phyloP scores from a whole-genome alignment of 2,888 invertebrate species.

The Sthenelais limicola region DNA sequence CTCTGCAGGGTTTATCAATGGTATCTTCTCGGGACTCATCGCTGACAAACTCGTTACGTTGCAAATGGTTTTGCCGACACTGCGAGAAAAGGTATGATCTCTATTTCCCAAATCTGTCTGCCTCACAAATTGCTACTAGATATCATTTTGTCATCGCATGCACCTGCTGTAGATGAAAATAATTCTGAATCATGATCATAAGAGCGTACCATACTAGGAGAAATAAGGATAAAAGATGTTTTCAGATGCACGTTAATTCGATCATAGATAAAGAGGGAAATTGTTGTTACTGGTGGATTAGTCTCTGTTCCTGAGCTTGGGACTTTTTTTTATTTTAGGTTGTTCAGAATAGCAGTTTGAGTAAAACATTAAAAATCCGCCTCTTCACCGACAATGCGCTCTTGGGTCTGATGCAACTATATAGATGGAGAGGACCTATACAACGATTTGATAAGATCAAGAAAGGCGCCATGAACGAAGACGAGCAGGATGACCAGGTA shows the following conservation, averaged over 20 bases:
- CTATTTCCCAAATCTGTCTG: no score
- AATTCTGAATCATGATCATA: no score
- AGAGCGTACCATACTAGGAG: no score
- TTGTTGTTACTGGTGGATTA: background rate
- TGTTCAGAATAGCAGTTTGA: conserved; percentile 59
- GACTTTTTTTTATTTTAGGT: conserved; percentile 53
- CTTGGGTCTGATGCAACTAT: conserved; percentile 58
- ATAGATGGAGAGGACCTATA: conserved; percentile 61
- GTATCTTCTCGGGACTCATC: conserved; percentile 55
- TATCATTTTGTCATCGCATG: no score
- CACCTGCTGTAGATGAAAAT: no score
- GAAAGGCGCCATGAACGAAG: background rate
- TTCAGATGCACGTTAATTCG: background rate
- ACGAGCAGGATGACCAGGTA: conserved; percentile 13
- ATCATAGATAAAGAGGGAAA: background rate
- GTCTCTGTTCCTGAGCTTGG: background rate
- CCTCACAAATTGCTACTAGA: no score
- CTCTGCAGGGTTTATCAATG: conserved; percentile 55
- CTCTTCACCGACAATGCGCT: conserved; percentile 60
- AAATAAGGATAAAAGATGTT: background rate
- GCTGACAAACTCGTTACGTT: conserved; percentile 55
- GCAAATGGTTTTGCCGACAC: conserved; percentile 57
- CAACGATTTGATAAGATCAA: background rate
- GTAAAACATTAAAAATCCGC: conserved; percentile 63
- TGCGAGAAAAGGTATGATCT: conserved; percentile 64